A percentile compares a stretch with the other conserved stretches of the same genome.
These are phyloP conservation scores for Chloromyia formosa DNA, from an alignment of 2,888 invertebrate genomes.

Conservation along the genomic window DNA sequence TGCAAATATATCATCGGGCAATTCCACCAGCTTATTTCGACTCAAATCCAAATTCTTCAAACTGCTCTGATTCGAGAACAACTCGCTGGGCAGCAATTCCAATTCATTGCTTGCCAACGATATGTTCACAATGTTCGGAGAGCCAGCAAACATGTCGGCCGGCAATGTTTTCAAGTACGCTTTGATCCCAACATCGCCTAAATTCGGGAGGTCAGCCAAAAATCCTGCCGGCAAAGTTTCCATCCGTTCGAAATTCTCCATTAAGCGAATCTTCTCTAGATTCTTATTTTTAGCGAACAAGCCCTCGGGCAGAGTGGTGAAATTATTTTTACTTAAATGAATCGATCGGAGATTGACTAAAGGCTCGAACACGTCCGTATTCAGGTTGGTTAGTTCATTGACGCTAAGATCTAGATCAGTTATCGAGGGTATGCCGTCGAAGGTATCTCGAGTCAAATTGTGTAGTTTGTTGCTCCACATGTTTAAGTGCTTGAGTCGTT, in stretches of 20 bases:
- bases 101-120: slow-evolving; percentile 70
- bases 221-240: slow-evolving; percentile 68
- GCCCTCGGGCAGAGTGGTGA: slow-evolving; percentile 70
- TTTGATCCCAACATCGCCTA: slow-evolving; percentile 68
- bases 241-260: slow-evolving; percentile 69
- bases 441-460: slow-evolving; percentile 70
- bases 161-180: slow-evolving; percentile 70
- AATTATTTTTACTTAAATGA: slow-evolving; percentile 74
- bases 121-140: slow-evolving; percentile 68
- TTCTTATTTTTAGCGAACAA: slow-evolving; percentile 69
- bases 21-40: slow-evolving; percentile 69
- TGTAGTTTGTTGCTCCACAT: slow-evolving; percentile 75
- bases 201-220: slow-evolving; percentile 69
- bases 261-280: slow-evolving; percentile 67
- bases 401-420: slow-evolving; percentile 74
- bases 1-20: slow-evolving; percentile 70
- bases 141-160: slow-evolving; percentile 71
- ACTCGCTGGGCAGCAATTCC: slow-evolving; percentile 67
- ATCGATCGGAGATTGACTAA: slow-evolving; percentile 71
- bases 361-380: slow-evolving; percentile 70
- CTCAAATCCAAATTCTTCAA: slow-evolving; percentile 72
- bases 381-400: slow-evolving; percentile 72
- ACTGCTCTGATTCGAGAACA: slow-evolving; percentile 72
- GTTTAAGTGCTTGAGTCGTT: slow-evolving; percentile 70
- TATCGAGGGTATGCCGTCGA: slow-evolving; percentile 71